Evolutionary conservation across 1,140 invertebrate genomes (phyloP).

Genomic region (Drosophila auraria): DNA sequence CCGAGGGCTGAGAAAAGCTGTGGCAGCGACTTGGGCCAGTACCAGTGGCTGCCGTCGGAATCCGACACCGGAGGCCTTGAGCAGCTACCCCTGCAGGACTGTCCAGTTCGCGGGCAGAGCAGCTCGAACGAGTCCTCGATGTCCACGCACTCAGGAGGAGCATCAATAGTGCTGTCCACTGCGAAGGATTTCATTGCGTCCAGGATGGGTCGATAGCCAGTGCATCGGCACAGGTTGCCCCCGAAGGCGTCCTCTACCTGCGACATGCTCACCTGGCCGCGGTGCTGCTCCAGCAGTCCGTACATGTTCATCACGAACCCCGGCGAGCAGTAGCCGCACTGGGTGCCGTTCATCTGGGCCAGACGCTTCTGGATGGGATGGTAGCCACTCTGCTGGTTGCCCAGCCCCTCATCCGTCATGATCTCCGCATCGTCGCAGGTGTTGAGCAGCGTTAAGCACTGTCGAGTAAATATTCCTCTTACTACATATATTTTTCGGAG

Average conservation of each 20-base stretch:
- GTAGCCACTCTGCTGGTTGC: constrained; percentile 89
- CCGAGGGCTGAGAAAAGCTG: constrained; percentile 87
- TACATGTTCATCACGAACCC: constrained; percentile 96
- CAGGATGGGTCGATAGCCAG: constrained; percentile 94
- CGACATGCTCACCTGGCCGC: constrained; percentile 87
- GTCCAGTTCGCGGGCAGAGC: constrained; percentile 59
- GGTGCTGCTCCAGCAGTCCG: constrained; percentile 86
- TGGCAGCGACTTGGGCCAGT: constrained; percentile 84
- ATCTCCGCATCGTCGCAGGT: constrained; percentile 89
- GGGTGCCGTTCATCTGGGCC: constrained; percentile 90
- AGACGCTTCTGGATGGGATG: constrained; percentile 89
- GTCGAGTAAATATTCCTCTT: too few relatives aligned
- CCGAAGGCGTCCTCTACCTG: constrained; percentile 92
- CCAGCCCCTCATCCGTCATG: constrained; percentile 92
- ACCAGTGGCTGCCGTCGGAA: constrained; percentile 53
- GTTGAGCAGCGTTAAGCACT: not conserved
- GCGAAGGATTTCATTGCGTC: constrained; percentile 93
- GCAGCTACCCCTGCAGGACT: constrained; percentile 56
- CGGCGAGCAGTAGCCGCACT: constrained; percentile 93
- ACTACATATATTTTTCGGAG: too few relatives aligned
- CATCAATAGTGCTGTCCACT: constrained; percentile 88
- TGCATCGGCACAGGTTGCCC: constrained; percentile 94
- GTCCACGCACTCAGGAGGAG: constrained; percentile 76
- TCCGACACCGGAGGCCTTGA: constrained; percentile 79
- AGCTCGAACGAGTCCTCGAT: constrained; percentile 73